Base-by-base conservation (phyloP, 2,888 invertebrate species). In the Melanargia galathea region DNA sequence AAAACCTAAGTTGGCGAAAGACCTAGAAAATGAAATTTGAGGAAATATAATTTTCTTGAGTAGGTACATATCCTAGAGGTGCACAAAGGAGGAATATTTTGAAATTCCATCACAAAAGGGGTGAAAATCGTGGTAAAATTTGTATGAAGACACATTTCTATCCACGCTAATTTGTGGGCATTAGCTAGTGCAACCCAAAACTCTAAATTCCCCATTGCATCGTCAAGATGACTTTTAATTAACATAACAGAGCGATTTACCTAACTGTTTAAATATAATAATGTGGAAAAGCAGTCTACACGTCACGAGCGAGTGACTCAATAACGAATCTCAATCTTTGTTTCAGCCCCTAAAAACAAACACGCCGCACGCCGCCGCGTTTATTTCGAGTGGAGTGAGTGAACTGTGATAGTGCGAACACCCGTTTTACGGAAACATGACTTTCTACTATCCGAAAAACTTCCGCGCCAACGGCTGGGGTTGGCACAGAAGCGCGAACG, bases 381-480 rank as follows among this genome's bases (percentile, higher is more conserved):
- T 60, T 54, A 63, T 57, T 60, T 60, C 38, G 46, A 38, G 30
- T 60, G 51, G 20, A 60, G 60, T 64, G 67, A 64, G 70, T 67
- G 63, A 69, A 70, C 68, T 71, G 73, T 75, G 43, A 5, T 26
- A 43, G 5, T 35, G 40, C 38, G n/a, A 22, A 52, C 16, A 7
- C 1, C 20, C 10, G 16, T 16, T 24, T 7, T n/a, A n/a, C 16
- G 30, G 8, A 59, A 57, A 58, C 26, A 77, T 76, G 77, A 69
- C 75, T 60, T 72, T 86, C 66, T 86, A 88, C 66, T 91, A 90
- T 68, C 90, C 90, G 70, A 90, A 89, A 77, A 91, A 91, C 70
- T 86, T 90, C 64, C 87, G 82, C 62, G 89, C 90, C 48, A 86
- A 90, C 63, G 91, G 91, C 1, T 90, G 88, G 89, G 91, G 91